A percentile compares a stretch with the other conserved stretches of the same genome.
Evolutionary conservation across 2,797 vertebrate genomes (phyloP).

Genomic region (Rhinophrynus dorsalis): DNA sequence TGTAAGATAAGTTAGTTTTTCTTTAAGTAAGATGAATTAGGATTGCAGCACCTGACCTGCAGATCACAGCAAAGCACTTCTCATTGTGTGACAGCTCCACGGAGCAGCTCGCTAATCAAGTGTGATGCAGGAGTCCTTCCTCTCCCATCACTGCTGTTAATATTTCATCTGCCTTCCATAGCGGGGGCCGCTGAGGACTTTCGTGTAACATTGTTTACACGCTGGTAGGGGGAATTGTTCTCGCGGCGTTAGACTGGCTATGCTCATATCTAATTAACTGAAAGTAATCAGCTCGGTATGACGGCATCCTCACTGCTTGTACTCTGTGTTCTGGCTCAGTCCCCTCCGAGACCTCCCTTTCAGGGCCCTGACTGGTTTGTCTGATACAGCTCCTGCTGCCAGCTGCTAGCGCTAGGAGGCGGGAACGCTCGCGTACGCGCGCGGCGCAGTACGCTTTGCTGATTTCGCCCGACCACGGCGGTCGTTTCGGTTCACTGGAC

Average conservation of each 20-base stretch:
- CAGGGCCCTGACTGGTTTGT: conserved; percentile 27
- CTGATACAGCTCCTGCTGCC: conserved; percentile 1
- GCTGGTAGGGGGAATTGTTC: conserved; percentile 51
- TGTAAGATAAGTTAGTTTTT: too few species aligned
- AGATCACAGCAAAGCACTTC: neutral
- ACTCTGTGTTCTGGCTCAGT: conserved; percentile 30
- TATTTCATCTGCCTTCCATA: conserved; percentile 71
- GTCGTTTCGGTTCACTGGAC: neutral
- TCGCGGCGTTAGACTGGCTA: conserved; percentile 48
- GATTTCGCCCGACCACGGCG: neutral
- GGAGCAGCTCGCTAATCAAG: conserved; percentile 72
- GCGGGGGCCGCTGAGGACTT: conserved; percentile 45
- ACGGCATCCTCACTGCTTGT: conserved; percentile 46
- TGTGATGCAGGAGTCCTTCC: conserved; percentile 68
- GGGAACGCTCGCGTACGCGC: neutral
- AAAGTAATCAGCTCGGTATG: conserved; percentile 52
- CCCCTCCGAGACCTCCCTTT: conserved; percentile 27
- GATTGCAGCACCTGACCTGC: neutral
- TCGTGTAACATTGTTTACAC: conserved; percentile 53
- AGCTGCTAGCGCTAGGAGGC: neutral
- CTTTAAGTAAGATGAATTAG: too few species aligned
- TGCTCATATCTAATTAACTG: conserved; percentile 53
- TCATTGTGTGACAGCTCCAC: neutral
- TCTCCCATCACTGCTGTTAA: conserved; percentile 65
- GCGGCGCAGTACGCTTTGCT: neutral